Conservation (phyloP, 2,113 vertebrate genomes). For the Esox niger region DNA sequence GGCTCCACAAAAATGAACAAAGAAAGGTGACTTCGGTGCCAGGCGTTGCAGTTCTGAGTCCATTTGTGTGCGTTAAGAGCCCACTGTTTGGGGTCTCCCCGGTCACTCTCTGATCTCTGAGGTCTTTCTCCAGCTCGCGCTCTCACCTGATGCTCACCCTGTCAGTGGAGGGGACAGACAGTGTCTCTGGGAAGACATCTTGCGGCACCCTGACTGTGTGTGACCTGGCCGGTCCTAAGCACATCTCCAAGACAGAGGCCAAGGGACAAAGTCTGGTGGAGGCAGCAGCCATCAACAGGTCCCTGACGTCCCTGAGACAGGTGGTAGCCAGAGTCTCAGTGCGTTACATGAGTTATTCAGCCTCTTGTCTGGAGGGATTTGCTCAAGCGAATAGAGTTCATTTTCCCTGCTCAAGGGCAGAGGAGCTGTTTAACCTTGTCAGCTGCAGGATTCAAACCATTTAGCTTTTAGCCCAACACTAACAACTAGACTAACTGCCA, state of each 20-base stretch:
- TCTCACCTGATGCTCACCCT: slow-evolving; percentile 68
- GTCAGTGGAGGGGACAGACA: slow-evolving; percentile 54
- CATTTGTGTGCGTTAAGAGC: no score
- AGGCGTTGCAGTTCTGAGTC: neutral
- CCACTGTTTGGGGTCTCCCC: neutral
- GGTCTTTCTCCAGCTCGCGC: slow-evolving; percentile 51
- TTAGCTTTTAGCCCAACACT: no score
- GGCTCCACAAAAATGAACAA: slow-evolving; percentile 67
- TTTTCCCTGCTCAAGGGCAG: no score
- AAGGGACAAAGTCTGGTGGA: slow-evolving; percentile 67
- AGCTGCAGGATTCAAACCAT: no score
- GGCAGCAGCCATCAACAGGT: slow-evolving; percentile 68
- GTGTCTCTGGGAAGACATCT: slow-evolving; percentile 52
- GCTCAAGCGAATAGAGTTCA: no score
- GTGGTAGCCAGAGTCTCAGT: slow-evolving; percentile 21
- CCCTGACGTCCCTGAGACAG: slow-evolving; percentile 63
- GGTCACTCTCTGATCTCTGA: neutral
- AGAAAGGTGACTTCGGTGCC: slow-evolving; percentile 58
- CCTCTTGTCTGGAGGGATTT: no score
- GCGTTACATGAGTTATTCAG: no score
- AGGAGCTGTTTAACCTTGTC: no score
- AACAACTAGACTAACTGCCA: no score
- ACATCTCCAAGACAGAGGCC: slow-evolving; percentile 64
- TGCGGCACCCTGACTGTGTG: slow-evolving; percentile 61
- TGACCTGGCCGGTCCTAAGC: slow-evolving; percentile 66